A percentile compares a stretch with the other conserved stretches of the same genome.
Conservation (phyloP, 2,797 vertebrate species). For the Sylvia borin region DNA sequence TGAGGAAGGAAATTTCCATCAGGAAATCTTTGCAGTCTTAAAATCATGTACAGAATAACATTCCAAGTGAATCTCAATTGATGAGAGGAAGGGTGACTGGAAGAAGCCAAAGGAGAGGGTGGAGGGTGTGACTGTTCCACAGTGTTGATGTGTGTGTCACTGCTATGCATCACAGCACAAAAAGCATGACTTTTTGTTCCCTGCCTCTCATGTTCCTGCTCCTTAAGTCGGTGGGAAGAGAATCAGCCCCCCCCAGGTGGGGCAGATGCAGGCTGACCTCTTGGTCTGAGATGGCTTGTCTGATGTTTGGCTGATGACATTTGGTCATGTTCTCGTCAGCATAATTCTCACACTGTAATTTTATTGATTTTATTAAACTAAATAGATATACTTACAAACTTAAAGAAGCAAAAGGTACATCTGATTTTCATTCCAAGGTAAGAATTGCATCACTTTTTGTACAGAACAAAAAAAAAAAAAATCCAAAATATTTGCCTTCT, state of each 20-base stretch:
- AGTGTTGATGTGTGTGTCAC: not conserved
- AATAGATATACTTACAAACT: not conserved
- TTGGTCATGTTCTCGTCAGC: not conserved
- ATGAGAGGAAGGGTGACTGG: not conserved
- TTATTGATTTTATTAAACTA: not conserved
- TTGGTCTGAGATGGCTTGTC: not conserved
- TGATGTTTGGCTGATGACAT: not conserved
- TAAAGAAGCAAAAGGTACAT: not conserved
- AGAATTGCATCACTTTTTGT: not conserved
- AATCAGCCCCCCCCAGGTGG: fast-evolving
- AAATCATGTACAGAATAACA: not conserved
- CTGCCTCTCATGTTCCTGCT: not conserved
- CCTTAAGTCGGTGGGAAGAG: not conserved
- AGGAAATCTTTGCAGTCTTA: not conserved
- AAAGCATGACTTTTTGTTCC: not conserved
- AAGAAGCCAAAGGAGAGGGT: not conserved
- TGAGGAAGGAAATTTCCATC: not conserved
- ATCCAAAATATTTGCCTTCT: not conserved
- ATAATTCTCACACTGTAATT: not conserved
- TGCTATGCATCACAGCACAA: not conserved
- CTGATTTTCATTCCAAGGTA: not conserved
- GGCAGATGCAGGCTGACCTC: not conserved
- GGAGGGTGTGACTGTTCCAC: not conserved
- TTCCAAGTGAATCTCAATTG: not conserved
- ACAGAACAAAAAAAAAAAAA: not conserved